These are phyloP conservation scores for Pungitius pungitius DNA, from an alignment of 2,113 vertebrate genomes.

Conservation along the genomic window DNA sequence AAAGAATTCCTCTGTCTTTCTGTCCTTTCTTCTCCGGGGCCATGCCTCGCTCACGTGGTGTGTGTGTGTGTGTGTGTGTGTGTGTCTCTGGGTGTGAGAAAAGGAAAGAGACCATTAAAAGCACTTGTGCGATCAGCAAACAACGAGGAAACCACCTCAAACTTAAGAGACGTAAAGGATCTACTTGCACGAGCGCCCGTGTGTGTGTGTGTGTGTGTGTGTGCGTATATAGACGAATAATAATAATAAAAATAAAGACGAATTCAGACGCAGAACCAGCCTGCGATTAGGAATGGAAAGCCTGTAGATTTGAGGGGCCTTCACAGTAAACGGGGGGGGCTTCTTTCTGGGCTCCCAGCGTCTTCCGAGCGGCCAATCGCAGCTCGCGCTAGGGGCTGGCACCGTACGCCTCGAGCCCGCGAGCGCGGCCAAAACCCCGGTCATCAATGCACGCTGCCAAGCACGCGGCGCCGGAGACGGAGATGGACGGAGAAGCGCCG, in stretches of 20 bases:
- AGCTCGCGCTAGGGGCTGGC: constrained; percentile 67
- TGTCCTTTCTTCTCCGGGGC: constrained; percentile 41
- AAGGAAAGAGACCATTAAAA: constrained; percentile 2
- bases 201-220: not conserved
- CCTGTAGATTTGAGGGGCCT: not conserved
- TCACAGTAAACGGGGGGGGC: constrained; percentile 37
- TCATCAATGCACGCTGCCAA: constrained; percentile 65
- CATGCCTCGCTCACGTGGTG: constrained; percentile 2
- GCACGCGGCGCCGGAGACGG: constrained; percentile 25
- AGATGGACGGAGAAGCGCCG: constrained; percentile 30
- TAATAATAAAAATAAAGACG: not conserved
- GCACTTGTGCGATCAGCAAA: constrained; percentile 8
- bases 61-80: constrained; percentile 1
- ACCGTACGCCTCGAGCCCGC: constrained; percentile 29
- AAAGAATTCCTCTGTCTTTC: constrained; percentile 58
- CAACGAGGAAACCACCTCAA: constrained; percentile 5
- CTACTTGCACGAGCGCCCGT: not conserved
- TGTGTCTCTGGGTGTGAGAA: not conserved
- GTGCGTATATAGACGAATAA: not conserved
- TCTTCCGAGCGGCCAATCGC: constrained; percentile 49
- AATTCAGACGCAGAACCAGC: not conserved
- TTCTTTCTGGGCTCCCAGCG: constrained; percentile 58
- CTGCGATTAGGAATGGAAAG: not conserved
- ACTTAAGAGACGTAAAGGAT: not conserved
- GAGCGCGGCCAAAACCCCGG: constrained; percentile 51